Evolutionary conservation across 2,797 vertebrate species (phyloP).

Genomic region (Babyrousa celebensis): DNA sequence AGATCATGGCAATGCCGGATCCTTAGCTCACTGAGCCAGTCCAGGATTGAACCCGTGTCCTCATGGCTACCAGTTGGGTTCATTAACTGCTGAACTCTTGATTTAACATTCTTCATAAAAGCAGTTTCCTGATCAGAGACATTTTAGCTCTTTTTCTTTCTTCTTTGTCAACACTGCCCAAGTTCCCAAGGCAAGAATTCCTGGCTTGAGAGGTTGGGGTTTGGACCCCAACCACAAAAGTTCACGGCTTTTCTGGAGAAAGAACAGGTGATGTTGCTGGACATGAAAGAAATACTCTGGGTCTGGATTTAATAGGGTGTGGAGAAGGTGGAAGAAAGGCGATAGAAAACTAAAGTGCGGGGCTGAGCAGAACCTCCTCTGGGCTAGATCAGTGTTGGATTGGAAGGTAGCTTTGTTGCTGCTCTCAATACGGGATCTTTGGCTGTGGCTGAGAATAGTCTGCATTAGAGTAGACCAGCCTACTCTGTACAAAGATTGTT

Average conservation of each 20-base stretch:
- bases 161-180: not conserved
- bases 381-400: not conserved
- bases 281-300: not conserved
- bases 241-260: not conserved
- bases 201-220: not conserved
- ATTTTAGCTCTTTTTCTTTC: not conserved
- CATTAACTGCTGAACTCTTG: too few species aligned
- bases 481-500: conserved; percentile 34
- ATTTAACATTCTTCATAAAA: not conserved
- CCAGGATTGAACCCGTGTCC: too few species aligned
- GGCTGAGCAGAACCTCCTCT: not conserved
- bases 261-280: not conserved
- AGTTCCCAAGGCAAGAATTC: not conserved
- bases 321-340: not conserved
- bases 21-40: too few species aligned
- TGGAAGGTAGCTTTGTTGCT: not conserved
- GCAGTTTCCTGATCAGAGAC: not conserved
- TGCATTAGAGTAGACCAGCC: not conserved
- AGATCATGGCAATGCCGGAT: too few species aligned
- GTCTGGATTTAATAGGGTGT: not conserved
- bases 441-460: not conserved
- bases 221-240: not conserved
- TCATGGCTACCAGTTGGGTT: too few species aligned
- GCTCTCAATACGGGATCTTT: not conserved
- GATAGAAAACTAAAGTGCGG: not conserved